These are phyloP conservation scores for Phoxinus phoxinus DNA, from an alignment of 2,113 vertebrate genomes.

Conservation along the genomic window DNA sequence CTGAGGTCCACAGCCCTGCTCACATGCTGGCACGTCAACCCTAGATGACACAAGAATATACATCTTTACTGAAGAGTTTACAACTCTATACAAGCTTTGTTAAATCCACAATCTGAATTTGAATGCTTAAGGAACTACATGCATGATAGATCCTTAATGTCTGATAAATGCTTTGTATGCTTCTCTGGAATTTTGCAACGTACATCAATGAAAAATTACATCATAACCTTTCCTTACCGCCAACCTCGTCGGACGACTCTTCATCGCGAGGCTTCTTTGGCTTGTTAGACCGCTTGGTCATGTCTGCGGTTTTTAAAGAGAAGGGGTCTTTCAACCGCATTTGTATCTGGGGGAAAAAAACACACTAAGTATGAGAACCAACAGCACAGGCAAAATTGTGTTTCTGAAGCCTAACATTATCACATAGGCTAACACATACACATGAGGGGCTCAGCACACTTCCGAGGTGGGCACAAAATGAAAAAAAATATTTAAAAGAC, in stretches of 20 bases:
- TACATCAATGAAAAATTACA: neutral
- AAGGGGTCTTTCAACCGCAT: conserved; percentile 97
- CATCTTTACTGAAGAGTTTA: conserved; percentile 1
- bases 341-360: conserved; percentile 77
- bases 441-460: neutral
- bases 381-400: neutral
- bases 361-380: conserved; percentile 7
- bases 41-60: conserved; percentile 62
- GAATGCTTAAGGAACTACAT: neutral
- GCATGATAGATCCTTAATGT: neutral
- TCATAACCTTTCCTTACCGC: conserved; percentile 75
- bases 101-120: neutral
- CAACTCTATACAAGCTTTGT: neutral
- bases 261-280: conserved; percentile 87
- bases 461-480: neutral
- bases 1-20: conserved; percentile 89
- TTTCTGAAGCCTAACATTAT: neutral
- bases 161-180: neutral
- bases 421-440: neutral
- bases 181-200: neutral
- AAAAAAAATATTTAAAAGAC: neutral
- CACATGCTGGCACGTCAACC: conserved; percentile 92
- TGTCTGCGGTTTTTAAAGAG: conserved; percentile 82
- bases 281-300: conserved; percentile 89
- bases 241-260: conserved; percentile 95